Percentiles rank a stretch among this genome's conserved stretches.
These are phyloP conservation scores for Drosophila parabipectinata DNA, from an alignment of 1,140 invertebrate species.

Conservation along the genomic window DNA sequence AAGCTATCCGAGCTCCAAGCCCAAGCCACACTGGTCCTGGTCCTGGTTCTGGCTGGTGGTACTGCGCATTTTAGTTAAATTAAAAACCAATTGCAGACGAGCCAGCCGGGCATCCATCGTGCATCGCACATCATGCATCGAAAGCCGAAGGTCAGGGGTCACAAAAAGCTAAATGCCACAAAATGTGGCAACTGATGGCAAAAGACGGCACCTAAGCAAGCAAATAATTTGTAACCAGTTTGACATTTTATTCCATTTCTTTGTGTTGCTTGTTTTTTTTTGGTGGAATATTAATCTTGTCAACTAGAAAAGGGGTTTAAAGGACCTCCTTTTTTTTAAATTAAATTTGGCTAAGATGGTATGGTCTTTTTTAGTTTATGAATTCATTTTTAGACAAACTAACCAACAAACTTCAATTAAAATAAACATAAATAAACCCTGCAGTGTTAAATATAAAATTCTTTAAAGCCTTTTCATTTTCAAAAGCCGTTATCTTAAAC, in stretches of 20 bases:
- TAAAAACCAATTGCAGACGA: conserved; percentile 73
- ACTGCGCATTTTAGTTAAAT: conserved; percentile 78
- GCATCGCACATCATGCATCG: conserved; percentile 33
- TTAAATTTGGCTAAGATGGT: too few relatives aligned
- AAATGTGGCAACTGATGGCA: background rate
- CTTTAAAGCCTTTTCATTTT: too few relatives aligned
- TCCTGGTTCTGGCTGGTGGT: conserved; percentile 18
- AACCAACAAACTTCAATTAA: background rate
- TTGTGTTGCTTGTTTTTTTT: background rate
- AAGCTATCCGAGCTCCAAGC: too few relatives aligned
- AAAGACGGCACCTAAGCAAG: conserved; percentile 22
- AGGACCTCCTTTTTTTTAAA: too few relatives aligned
- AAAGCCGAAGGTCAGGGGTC: conserved; percentile 60
- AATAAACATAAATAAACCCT: background rate
- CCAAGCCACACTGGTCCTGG: background rate
- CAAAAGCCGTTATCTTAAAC: too few relatives aligned
- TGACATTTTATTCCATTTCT: conserved; percentile 37
- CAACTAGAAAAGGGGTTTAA: too few relatives aligned
- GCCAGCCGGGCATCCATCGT: conserved; percentile 46
- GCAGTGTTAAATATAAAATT: too few relatives aligned
- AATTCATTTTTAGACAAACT: too few relatives aligned
- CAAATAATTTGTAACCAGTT: conserved; percentile 54
- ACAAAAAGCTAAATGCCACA: conserved; percentile 9
- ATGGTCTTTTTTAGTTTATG: too few relatives aligned
- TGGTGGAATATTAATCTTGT: too few relatives aligned